phyloP scores from a whole-genome alignment of 23 tunicate genomes.

The Halocynthia roretzi region DNA sequence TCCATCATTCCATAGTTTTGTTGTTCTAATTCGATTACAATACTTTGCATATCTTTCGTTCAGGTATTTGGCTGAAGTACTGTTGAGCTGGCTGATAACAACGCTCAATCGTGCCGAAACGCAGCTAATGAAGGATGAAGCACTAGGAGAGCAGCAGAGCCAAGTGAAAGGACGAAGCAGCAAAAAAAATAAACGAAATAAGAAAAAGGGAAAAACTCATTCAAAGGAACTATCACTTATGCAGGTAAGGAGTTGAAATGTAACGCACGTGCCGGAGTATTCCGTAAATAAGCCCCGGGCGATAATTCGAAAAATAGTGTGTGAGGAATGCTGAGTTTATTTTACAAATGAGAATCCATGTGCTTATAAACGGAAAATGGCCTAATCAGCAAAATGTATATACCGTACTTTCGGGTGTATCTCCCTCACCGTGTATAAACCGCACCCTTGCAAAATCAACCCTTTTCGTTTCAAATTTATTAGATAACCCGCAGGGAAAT shows the following conservation, averaged over 20 bases:
- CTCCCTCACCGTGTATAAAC: too few species aligned
- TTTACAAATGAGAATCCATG: too few species aligned
- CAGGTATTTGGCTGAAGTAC: constrained; percentile 84
- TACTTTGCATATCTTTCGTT: neutral
- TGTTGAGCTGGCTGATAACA: constrained; percentile 67
- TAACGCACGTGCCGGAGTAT: neutral
- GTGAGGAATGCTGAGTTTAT: too few species aligned
- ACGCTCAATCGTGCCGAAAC: constrained; percentile 65
- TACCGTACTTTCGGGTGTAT: too few species aligned
- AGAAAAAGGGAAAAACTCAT: constrained; percentile 47
- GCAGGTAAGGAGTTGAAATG: constrained; percentile 28
- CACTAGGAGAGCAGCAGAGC: constrained; percentile 28
- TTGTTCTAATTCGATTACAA: neutral
- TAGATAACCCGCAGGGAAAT: too few species aligned
- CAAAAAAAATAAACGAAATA: constrained; percentile 61
- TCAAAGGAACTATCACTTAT: constrained; percentile 26
- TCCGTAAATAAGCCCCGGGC: neutral
- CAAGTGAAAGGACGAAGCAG: constrained; percentile 19
- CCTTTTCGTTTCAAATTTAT: too few species aligned
- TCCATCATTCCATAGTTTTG: too few species aligned
- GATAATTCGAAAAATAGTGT: neutral
- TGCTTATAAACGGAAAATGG: too few species aligned
- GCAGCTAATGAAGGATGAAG: constrained; percentile 51
- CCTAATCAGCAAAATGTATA: too few species aligned
- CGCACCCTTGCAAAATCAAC: too few species aligned